A percentile compares a stretch with the other conserved stretches of the same genome.
These are phyloP conservation scores for Chrysolina americana DNA, from an alignment of 2,888 invertebrate genomes.

Conservation along the genomic window DNA sequence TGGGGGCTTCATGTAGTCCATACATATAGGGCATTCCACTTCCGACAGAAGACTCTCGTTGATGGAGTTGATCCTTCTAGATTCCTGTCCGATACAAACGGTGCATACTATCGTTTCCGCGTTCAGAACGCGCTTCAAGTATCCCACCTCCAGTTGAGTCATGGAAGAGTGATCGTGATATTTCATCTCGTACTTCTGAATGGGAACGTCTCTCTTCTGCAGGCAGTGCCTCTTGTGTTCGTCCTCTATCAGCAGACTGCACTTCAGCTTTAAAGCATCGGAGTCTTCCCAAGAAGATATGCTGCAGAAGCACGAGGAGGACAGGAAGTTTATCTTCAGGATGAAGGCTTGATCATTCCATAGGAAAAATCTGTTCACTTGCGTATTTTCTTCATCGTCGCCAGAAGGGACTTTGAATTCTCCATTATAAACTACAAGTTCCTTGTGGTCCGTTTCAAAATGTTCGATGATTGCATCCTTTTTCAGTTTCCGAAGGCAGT, in stretches of 20 bases:
- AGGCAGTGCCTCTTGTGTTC: not conserved
- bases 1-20: conserved; percentile 12
- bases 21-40: conserved; percentile 27
- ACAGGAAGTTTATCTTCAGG: not conserved
- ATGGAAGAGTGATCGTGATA: not conserved
- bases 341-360: conserved; percentile 2
- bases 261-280: not conserved
- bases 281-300: not conserved
- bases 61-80: not conserved
- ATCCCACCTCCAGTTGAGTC: not conserved
- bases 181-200: not conserved
- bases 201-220: not conserved
- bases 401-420: conserved; percentile 7
- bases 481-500: not conserved
- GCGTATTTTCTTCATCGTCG: not conserved
- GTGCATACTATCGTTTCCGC: not conserved
- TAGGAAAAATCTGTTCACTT: not conserved
- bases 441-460: conserved; percentile 3
- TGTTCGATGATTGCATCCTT: not conserved
- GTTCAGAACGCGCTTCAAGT: not conserved
- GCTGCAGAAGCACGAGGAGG: not conserved
- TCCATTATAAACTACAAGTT: not conserved
- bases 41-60: conserved; percentile 16
- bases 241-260: conserved; percentile 2
- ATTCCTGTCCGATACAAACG: not conserved